Conservation (phyloP, 2,797 vertebrate species). For the Sylvilagus floridanus region DNA sequence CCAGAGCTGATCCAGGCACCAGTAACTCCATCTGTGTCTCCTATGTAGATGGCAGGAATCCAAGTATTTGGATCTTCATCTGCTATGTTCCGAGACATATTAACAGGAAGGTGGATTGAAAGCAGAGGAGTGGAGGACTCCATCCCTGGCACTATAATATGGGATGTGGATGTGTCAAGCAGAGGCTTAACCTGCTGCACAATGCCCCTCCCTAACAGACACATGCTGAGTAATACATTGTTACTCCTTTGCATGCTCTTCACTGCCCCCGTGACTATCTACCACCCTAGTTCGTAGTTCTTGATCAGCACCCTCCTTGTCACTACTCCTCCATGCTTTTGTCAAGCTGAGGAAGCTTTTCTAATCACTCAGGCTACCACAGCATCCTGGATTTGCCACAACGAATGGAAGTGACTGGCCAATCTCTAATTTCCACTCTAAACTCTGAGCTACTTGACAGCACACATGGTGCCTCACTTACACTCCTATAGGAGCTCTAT, state of each 20-base stretch:
- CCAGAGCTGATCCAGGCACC: too few species aligned
- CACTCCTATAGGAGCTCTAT: background rate
- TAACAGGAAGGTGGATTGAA: too few species aligned
- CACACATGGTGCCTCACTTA: background rate
- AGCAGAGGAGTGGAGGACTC: too few species aligned
- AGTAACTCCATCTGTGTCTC: too few species aligned
- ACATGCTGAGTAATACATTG: fast-evolving
- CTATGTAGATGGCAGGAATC: too few species aligned
- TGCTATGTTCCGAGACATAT: too few species aligned
- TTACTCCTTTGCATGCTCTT: background rate
- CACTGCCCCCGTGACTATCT: background rate
- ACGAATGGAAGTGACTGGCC: background rate
- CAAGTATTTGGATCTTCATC: too few species aligned
- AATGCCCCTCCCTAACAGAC: background rate
- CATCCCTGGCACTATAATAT: too few species aligned
- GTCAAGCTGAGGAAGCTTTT: background rate
- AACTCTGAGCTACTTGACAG: background rate
- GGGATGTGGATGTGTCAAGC: too few species aligned
- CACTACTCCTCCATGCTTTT: background rate
- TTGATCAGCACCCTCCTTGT: background rate
- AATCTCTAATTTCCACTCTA: background rate
- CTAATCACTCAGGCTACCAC: background rate
- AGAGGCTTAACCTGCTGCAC: too few species aligned
- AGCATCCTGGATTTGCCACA: background rate
- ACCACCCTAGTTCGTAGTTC: background rate